phyloP scores from a whole-genome alignment of 2,888 invertebrate species.

The Drosophila emarginata region DNA sequence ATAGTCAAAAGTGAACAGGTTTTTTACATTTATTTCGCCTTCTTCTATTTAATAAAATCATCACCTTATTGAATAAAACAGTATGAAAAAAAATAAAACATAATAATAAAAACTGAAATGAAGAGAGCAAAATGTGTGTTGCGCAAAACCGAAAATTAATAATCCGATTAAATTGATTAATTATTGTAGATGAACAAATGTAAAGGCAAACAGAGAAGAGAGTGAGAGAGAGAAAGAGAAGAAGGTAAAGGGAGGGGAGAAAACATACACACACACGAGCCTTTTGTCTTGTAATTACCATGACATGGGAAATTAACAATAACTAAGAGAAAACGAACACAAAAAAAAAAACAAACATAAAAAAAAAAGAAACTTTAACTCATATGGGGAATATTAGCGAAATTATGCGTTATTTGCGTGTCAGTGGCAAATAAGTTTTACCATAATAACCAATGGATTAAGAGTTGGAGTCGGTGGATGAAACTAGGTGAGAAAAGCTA shows the following conservation, averaged over 20 bases:
- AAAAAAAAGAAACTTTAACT: slow-evolving; percentile 10
- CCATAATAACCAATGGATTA: slow-evolving; percentile 5
- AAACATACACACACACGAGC: slow-evolving; percentile 22
- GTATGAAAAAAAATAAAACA: slow-evolving; percentile 1
- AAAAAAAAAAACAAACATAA: slow-evolving; percentile 25
- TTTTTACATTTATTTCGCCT: slow-evolving; percentile 28
- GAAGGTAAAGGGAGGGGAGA: slow-evolving; percentile 9
- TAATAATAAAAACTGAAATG: not conserved
- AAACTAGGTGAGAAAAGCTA: slow-evolving; percentile 36
- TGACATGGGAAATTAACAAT: slow-evolving; percentile 7
- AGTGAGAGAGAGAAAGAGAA: slow-evolving; percentile 2
- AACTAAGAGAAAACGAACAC: not conserved
- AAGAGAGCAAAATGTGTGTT: slow-evolving; percentile 22
- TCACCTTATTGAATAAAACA: slow-evolving; percentile 50
- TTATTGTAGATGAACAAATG: slow-evolving; percentile 39
- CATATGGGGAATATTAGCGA: slow-evolving; percentile 49
- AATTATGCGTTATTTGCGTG: slow-evolving; percentile 65
- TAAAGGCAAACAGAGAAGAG: slow-evolving; percentile 17
- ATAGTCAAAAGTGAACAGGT: slow-evolving; percentile 38
- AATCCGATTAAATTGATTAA: slow-evolving; percentile 71
- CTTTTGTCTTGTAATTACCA: slow-evolving; percentile 50
- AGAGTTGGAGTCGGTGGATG: not conserved
- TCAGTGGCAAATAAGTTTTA: slow-evolving; percentile 37
- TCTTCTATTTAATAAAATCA: slow-evolving; percentile 64
- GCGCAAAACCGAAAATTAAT: slow-evolving; percentile 38